Conservation (phyloP, 1,140 invertebrate genomes). For the Ectropis grisescens region DNA sequence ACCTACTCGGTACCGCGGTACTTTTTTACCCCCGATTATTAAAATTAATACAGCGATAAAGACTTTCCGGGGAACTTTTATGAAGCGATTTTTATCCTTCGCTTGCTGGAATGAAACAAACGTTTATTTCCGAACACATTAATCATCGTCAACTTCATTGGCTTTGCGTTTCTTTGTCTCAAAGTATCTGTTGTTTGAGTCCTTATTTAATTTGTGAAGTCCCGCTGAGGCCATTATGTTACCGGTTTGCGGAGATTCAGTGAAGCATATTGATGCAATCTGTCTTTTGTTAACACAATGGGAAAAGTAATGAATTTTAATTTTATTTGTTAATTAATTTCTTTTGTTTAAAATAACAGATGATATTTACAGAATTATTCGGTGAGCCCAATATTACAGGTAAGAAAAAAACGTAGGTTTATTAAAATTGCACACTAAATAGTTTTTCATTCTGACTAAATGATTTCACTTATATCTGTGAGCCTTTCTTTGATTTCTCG, state of each 20-base stretch:
- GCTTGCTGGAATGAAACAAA: not conserved
- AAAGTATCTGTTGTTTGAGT: constrained; percentile 7
- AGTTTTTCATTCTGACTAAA: too few species aligned
- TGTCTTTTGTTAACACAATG: constrained; percentile 14
- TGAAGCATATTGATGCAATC: constrained; percentile 11
- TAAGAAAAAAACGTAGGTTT: too few species aligned
- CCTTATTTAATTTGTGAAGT: constrained; percentile 14
- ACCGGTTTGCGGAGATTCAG: constrained; percentile 4
- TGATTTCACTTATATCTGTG: too few species aligned
- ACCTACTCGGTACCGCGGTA: constrained; percentile 3
- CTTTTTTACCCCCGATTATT: too few species aligned
- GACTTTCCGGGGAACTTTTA: too few species aligned
- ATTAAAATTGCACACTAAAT: too few species aligned
- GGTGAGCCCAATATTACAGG: too few species aligned
- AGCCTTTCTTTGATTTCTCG: too few species aligned
- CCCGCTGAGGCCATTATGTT: constrained; percentile 12
- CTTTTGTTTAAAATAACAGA: constrained; percentile 10
- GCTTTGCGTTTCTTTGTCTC: constrained; percentile 10
- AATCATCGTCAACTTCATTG: constrained; percentile 10
- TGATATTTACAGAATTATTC: constrained; percentile 2
- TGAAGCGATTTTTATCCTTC: constrained; percentile 1
- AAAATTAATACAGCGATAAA: too few species aligned
- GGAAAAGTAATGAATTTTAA: constrained; percentile 12
- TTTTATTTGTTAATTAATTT: constrained; percentile 11
- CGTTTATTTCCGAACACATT: constrained; percentile 4